These are phyloP conservation scores for Xestia xanthographa DNA, from an alignment of 2,888 invertebrate species.

Conservation along the genomic window DNA sequence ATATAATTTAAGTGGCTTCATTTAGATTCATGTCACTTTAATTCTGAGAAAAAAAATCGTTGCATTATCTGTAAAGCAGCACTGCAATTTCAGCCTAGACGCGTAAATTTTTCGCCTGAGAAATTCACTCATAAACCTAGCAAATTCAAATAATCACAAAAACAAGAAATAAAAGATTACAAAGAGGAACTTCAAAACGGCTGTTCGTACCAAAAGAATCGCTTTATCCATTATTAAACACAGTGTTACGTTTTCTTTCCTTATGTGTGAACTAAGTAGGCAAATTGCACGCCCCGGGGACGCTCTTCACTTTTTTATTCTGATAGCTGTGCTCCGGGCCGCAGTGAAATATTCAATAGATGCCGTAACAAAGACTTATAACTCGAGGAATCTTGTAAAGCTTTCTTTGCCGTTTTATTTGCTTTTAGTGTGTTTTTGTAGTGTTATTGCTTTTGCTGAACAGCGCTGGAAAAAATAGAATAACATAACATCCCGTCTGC, in stretches of 20 bases:
- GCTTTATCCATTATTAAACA: conserved; percentile 58
- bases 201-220: conserved; percentile 36
- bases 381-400: conserved; percentile 15
- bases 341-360: conserved; percentile 57
- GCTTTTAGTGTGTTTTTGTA: conserved; percentile 15
- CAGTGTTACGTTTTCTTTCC: conserved; percentile 41
- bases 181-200: conserved; percentile 16
- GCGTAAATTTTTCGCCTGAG: too few relatives aligned
- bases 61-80: too few relatives aligned
- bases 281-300: conserved; percentile 61
- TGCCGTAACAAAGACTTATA: conserved; percentile 48
- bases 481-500: too few relatives aligned
- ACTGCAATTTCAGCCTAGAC: too few relatives aligned
- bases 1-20: too few relatives aligned
- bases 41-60: too few relatives aligned
- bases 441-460: conserved; percentile 1
- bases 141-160: conserved; percentile 5
- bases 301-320: conserved; percentile 54
- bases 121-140: too few relatives aligned
- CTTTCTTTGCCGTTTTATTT: conserved; percentile 10
- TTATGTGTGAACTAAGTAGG: conserved; percentile 61
- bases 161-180: conserved; percentile 25
- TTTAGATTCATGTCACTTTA: too few relatives aligned
- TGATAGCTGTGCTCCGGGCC: conserved; percentile 35
- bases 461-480: neutral